Conservation (phyloP, 2,113 vertebrate species). For the Gallinago media region DNA sequence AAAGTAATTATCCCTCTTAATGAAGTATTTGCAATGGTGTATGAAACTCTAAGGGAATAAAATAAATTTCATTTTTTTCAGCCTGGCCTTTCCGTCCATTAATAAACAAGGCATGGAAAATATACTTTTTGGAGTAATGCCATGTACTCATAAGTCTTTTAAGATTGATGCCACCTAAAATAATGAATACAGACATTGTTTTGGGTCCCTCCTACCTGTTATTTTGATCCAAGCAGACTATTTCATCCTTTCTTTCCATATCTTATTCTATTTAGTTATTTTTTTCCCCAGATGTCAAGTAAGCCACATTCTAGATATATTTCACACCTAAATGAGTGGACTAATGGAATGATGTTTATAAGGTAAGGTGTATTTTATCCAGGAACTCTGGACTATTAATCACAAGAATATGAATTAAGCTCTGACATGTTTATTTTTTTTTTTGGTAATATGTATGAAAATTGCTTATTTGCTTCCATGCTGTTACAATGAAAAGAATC, state of each 20-base stretch:
- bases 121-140: conserved; percentile 1
- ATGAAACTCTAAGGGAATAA: conserved; percentile 68
- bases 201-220: not conserved
- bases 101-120: conserved; percentile 62
- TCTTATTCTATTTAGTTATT: not conserved
- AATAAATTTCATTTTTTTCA: conserved; percentile 67
- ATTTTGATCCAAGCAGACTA: not conserved
- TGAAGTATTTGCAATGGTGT: conserved; percentile 72
- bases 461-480: conserved; percentile 65
- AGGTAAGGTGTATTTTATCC: conserved; percentile 14
- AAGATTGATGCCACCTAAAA: not conserved
- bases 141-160: not conserved
- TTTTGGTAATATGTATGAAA: conserved; percentile 65
- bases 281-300: not conserved
- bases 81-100: conserved; percentile 43
- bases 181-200: not conserved
- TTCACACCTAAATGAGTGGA: conserved; percentile 40
- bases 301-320: not conserved
- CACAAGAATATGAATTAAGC: conserved; percentile 56
- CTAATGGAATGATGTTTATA: conserved; percentile 46
- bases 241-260: not conserved
- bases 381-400: conserved; percentile 55
- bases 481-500: conserved; percentile 60
- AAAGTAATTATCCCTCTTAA: conserved; percentile 71
- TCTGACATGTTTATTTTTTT: conserved; percentile 34